phyloP scores from a whole-genome alignment of 1,140 invertebrate genomes.

The Eufriesea mexicana region DNA sequence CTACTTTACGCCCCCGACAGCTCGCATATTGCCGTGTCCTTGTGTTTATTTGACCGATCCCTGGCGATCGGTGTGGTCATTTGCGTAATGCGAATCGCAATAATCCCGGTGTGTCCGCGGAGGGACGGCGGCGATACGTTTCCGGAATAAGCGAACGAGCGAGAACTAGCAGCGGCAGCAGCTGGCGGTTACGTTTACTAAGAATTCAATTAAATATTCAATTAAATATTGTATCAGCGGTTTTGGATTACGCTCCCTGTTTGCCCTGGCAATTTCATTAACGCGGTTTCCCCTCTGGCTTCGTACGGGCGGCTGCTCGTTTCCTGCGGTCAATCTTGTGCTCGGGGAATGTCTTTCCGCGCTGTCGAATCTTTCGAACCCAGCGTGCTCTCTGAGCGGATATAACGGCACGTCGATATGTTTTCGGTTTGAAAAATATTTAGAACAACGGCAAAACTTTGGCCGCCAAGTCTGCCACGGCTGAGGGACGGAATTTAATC shows the following conservation, averaged over 20 bases:
- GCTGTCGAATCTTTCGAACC: slow-evolving; percentile 35
- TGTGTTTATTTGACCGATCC: slow-evolving; percentile 27
- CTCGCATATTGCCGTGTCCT: background rate
- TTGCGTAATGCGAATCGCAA: slow-evolving; percentile 44
- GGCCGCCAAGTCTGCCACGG: too few species aligned
- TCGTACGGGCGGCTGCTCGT: slow-evolving; percentile 36
- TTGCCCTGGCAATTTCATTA: slow-evolving; percentile 68
- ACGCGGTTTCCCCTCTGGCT: slow-evolving; percentile 47
- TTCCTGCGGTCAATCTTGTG: slow-evolving; percentile 15
- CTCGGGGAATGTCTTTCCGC: slow-evolving; percentile 40
- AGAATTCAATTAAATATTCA: slow-evolving; percentile 78
- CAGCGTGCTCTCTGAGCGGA: too few species aligned
- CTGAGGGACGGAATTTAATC: slow-evolving; percentile 37
- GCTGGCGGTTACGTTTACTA: slow-evolving; percentile 55
- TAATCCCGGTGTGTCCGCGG: slow-evolving; percentile 31
- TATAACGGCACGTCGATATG: too few species aligned
- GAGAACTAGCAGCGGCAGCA: background rate
- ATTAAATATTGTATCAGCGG: slow-evolving; percentile 76
- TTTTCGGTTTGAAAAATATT: slow-evolving; percentile 2
- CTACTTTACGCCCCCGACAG: background rate
- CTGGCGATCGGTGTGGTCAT: slow-evolving; percentile 13
- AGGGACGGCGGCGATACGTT: slow-evolving; percentile 13
- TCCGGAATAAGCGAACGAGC: slow-evolving; percentile 37
- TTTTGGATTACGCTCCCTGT: slow-evolving; percentile 58
- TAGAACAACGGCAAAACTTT: background rate